Conservation (phyloP, 2,797 vertebrate genomes). For the Gastrophryne carolinensis region DNA sequence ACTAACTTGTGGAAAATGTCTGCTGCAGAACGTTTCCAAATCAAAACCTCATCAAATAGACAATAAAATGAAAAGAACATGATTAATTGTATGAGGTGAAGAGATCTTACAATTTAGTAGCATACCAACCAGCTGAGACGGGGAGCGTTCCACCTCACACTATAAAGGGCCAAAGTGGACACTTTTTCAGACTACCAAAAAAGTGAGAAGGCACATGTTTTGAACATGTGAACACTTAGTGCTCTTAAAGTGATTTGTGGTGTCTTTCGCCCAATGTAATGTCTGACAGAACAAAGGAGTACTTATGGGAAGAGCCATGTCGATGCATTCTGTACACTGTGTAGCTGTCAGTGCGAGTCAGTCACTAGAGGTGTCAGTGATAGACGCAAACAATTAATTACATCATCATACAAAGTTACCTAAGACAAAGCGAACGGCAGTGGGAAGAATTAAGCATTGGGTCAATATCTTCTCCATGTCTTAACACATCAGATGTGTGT, state of each 20-base stretch:
- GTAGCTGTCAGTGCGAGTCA: constrained; percentile 25
- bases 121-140: no score
- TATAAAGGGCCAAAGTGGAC: no score
- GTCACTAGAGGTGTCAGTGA: constrained; percentile 31
- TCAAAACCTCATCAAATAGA: no score
- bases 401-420: constrained; percentile 1
- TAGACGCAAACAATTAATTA: constrained; percentile 23
- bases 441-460: neutral
- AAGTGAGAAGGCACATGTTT: no score
- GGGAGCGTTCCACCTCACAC: no score
- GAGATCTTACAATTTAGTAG: no score
- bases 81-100: no score
- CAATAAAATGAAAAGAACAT: no score
- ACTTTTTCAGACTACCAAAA: no score
- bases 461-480: constrained; percentile 6
- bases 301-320: constrained; percentile 19
- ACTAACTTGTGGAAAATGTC: no score
- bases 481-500: constrained; percentile 12
- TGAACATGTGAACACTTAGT: constrained; percentile 3
- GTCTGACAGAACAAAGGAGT: constrained; percentile 33
- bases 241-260: constrained; percentile 25
- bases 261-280: constrained; percentile 21
- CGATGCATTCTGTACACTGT: constrained; percentile 18
- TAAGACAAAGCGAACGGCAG: constrained; percentile 15
- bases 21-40: no score